Evolutionary conservation across 2,888 invertebrate genomes (phyloP).

Genomic region (Villa cingulata): DNA sequence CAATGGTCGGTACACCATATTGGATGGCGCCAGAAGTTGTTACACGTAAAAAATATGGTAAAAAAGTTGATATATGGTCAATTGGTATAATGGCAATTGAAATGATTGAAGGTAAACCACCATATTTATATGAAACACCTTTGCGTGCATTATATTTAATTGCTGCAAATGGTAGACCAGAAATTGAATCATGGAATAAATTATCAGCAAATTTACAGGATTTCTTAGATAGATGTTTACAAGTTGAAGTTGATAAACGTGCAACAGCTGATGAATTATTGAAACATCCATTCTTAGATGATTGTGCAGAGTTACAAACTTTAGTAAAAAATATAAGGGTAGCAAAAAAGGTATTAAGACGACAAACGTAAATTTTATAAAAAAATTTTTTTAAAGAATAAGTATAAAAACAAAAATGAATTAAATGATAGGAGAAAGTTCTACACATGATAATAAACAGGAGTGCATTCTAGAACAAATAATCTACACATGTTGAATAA

Average conservation of each 20-base stretch:
- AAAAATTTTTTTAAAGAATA: background rate
- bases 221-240: slow-evolving; percentile 78
- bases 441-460: too few relatives aligned
- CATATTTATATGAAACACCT: slow-evolving; percentile 90
- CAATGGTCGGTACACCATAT: slow-evolving; percentile 96
- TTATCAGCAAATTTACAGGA: slow-evolving; percentile 64
- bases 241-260: slow-evolving; percentile 78
- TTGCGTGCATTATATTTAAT: slow-evolving; percentile 85
- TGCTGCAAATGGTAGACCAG: slow-evolving; percentile 88
- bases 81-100: slow-evolving; percentile 93
- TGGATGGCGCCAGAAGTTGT: slow-evolving; percentile 98
- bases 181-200: slow-evolving; percentile 68
- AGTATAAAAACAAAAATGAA: too few relatives aligned
- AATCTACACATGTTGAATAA: too few relatives aligned
- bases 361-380: slow-evolving; percentile 12
- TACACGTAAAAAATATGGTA: slow-evolving; percentile 83
- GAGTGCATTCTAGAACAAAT: too few relatives aligned
- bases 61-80: slow-evolving; percentile 89
- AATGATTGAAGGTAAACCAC: slow-evolving; percentile 94
- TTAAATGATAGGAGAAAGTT: too few relatives aligned
- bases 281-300: slow-evolving; percentile 79
- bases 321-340: slow-evolving; percentile 82
- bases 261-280: slow-evolving; percentile 78
- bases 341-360: slow-evolving; percentile 64
- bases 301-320: slow-evolving; percentile 66